Evolutionary conservation across 2,113 vertebrate species (phyloP), one percentile per base, ranked within the genome.

Genomic region (Paralichthys olivaceus): DNA sequence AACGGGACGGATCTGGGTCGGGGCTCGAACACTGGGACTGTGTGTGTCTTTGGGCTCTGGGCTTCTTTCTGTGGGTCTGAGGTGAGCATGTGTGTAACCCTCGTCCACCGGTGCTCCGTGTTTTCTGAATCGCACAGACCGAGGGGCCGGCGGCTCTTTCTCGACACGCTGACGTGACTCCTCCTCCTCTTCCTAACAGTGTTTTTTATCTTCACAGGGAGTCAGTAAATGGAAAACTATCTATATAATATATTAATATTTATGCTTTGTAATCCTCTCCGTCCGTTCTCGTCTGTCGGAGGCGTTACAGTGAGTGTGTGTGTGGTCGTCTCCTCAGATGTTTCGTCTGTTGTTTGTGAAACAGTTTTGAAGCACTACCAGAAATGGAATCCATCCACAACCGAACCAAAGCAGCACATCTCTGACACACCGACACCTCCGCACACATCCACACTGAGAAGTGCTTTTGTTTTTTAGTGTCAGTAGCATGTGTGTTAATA

Each of bases 321-420:
- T 75, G 34, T 56, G 57, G 55, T 85, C 20, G 54, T 79, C 20
- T 75, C 75, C 32, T 60, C 1, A 15, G n/a, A 4, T 72, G 63
- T 74, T 62, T 25, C 4, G 65, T 79, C 25, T 23, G 66, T 69
- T 2, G 69, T 80, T 77, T 69, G 68, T 85, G 67, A 69, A 69
- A 54, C 4, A 0, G 19, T 69, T 55, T 55, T 55, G 47, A 67
- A 67, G 19, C 49, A 67, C 73, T 23, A 77, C 55, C 76, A 58
- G 32, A 62, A 49, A 32, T 34, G 23, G 25, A 22, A 69, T 72
- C 72, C 40, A 22, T 79, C 72, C 61, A 37, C 40, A 23, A 68
- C 53, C 5, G 28, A 25, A 87, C 80, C 90, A 85, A 89, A 91
- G 85, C 86, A 75, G 72, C 75, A 61, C 71, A 69, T 63, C 63